Percentiles rank a stretch among this genome's conserved stretches.
phyloP scores from a whole-genome alignment of 1,140 invertebrate genomes.

The Leguminivora glycinivorella region DNA sequence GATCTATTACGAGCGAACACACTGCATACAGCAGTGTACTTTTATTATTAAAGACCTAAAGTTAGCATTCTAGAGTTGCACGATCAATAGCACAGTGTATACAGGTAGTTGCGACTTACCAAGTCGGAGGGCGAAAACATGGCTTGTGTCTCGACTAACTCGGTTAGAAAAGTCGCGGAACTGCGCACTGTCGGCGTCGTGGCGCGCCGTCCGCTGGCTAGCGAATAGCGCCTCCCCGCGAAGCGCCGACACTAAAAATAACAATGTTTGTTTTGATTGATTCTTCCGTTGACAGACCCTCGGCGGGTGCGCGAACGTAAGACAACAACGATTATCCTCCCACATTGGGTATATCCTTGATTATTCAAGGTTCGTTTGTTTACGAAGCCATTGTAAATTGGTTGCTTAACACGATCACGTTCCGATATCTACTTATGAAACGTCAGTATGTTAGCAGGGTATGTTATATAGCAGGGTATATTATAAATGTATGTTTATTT shows the following conservation, averaged over 20 bases:
- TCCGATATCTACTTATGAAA: background rate
- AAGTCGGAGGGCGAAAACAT: conserved; percentile 44
- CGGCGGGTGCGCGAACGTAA: conserved; percentile 12
- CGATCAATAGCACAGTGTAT: conserved; percentile 23
- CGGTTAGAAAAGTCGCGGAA: background rate
- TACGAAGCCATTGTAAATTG: background rate
- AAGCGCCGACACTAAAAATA: conserved; percentile 39
- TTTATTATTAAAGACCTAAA: conserved; percentile 8
- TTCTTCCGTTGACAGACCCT: conserved; percentile 30
- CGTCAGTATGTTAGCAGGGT: background rate
- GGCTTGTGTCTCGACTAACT: background rate
- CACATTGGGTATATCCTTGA: background rate
- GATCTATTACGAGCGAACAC: background rate
- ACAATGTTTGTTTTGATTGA: conserved; percentile 49
- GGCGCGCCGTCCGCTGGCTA: conserved; percentile 30
- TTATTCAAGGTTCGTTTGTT: background rate
- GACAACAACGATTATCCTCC: conserved; percentile 1
- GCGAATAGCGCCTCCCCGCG: conserved; percentile 29
- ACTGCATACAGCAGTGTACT: conserved; percentile 1
- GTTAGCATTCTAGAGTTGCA: background rate
- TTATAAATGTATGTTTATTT: too few relatives aligned
- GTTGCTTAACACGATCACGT: background rate
- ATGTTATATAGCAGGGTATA: too few relatives aligned
- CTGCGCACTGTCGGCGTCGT: conserved; percentile 42
- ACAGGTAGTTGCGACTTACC: conserved; percentile 33